These are phyloP conservation scores for Manacus vitellinus DNA, from an alignment of 2,113 vertebrate genomes.

Conservation along the genomic window DNA sequence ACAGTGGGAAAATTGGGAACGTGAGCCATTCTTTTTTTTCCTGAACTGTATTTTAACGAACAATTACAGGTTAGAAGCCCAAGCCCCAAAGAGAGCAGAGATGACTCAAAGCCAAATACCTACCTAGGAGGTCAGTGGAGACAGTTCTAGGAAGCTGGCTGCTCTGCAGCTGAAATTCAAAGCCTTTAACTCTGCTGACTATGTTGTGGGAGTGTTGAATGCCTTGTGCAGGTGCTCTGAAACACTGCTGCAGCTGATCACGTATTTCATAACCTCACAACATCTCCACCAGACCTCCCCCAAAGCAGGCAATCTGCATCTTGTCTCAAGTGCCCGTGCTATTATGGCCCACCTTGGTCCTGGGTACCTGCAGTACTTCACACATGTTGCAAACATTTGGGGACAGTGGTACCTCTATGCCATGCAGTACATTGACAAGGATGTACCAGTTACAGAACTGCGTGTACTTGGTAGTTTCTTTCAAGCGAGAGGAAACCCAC, in stretches of 20 bases:
- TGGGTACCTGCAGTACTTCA: neutral
- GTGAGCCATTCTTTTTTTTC: neutral
- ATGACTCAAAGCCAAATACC: neutral
- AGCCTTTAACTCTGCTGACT: neutral
- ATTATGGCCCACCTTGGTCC: neutral
- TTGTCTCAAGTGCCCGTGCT: neutral
- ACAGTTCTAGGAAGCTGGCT: neutral
- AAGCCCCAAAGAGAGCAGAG: neutral
- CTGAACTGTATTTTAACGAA: neutral
- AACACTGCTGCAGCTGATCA: neutral
- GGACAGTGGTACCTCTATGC: accelerated
- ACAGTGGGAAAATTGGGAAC: neutral
- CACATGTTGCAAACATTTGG: accelerated
- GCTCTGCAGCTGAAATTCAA: neutral
- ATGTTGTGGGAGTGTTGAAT: neutral
- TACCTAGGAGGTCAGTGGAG: neutral
- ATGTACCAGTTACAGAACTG: neutral
- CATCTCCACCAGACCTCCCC: neutral
- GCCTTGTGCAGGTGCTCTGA: neutral
- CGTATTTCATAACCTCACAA: neutral
- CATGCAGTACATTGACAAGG: neutral
- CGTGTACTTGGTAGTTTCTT: neutral
- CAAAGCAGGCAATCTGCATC: neutral
- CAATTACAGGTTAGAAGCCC: neutral
- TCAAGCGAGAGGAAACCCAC: neutral